These are phyloP conservation scores for Germaria angustata DNA, from an alignment of 2,888 invertebrate genomes.

Conservation along the genomic window DNA sequence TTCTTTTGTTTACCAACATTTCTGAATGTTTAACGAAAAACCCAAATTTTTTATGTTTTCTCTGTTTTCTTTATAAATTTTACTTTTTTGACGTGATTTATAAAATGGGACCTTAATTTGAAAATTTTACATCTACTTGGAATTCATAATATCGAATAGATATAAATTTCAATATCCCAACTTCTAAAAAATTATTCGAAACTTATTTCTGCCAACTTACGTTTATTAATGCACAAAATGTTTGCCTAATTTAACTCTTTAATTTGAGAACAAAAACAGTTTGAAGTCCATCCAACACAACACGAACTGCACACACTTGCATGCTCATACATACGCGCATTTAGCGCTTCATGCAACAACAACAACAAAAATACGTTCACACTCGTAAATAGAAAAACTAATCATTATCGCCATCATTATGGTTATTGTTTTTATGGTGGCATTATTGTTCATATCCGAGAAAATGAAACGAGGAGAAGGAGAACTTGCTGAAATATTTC, in stretches of 20 bases:
- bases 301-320: background rate
- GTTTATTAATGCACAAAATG: too few relatives aligned
- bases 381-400: conserved; percentile 60
- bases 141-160: too few relatives aligned
- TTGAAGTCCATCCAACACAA: background rate
- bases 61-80: too few relatives aligned
- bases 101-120: too few relatives aligned
- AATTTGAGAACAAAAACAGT: background rate
- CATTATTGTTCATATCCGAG: conserved; percentile 18
- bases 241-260: background rate
- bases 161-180: too few relatives aligned
- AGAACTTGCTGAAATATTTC: conserved; percentile 2
- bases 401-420: conserved; percentile 67
- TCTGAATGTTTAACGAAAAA: too few relatives aligned
- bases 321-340: background rate
- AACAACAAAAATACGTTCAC: background rate
- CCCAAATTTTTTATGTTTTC: too few relatives aligned
- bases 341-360: background rate
- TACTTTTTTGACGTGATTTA: too few relatives aligned
- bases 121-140: too few relatives aligned
- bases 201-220: too few relatives aligned
- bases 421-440: conserved; percentile 63
- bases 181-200: too few relatives aligned
- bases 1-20: too few relatives aligned
- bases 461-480: background rate